Evolutionary conservation across 1,140 invertebrate genomes (phyloP).

Genomic region (Drosophila paulistorum): DNA sequence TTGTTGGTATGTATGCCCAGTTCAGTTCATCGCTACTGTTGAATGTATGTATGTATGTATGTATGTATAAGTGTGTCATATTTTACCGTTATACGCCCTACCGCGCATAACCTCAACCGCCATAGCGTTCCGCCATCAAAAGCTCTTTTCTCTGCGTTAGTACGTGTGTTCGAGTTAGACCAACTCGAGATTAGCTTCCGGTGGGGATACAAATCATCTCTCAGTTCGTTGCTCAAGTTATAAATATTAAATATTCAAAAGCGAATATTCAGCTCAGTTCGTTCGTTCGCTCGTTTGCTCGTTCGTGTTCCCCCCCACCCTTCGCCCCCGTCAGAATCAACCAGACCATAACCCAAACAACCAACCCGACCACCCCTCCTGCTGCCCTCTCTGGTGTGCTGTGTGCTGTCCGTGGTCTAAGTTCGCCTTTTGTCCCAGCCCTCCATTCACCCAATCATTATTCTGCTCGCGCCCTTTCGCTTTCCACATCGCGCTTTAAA

Average conservation of each 20-base stretch:
- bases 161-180: slow-evolving; percentile 52
- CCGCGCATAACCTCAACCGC: slow-evolving; percentile 62
- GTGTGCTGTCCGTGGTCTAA: slow-evolving; percentile 21
- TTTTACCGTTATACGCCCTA: slow-evolving; percentile 45
- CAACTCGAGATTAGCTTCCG: slow-evolving; percentile 79
- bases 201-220: slow-evolving; percentile 79
- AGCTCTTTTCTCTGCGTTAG: slow-evolving; percentile 36
- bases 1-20: background rate
- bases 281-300: background rate
- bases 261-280: slow-evolving; percentile 28
- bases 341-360: slow-evolving; percentile 1
- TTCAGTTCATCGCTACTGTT: slow-evolving; percentile 14
- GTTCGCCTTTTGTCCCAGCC: slow-evolving; percentile 42
- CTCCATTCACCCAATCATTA: background rate
- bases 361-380: slow-evolving; percentile 26
- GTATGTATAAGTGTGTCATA: slow-evolving; percentile 39
- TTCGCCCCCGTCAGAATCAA: slow-evolving; percentile 15
- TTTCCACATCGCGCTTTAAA: slow-evolving; percentile 69
- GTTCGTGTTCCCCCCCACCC: no score
- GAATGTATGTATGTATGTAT: background rate
- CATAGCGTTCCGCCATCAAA: slow-evolving; percentile 52
- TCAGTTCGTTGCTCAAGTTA: slow-evolving; percentile 78
- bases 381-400: slow-evolving; percentile 5
- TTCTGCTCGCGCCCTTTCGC: slow-evolving; percentile 62
- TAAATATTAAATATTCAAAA: slow-evolving; percentile 81